phyloP scores from a whole-genome alignment of 1,140 invertebrate genomes.

The Theocolax elegans region DNA sequence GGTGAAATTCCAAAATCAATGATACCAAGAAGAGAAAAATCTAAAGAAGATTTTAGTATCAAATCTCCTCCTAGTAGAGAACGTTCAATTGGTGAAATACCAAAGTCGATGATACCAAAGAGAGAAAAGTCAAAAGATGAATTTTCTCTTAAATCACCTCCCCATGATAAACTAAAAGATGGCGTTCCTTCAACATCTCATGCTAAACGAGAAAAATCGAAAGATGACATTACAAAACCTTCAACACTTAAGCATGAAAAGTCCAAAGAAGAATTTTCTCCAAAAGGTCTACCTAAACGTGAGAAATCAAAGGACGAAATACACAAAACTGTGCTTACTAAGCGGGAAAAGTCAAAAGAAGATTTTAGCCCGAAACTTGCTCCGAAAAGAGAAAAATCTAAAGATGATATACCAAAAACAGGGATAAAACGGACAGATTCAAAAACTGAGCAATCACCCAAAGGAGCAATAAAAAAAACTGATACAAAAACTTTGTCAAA shows the following conservation, averaged over 20 bases:
- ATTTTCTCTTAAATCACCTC: background rate
- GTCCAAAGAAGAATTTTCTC: constrained; percentile 22
- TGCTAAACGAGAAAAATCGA: constrained; percentile 30
- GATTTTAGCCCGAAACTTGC: background rate
- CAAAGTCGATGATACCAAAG: background rate
- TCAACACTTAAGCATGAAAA: constrained; percentile 7
- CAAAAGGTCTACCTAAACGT: background rate
- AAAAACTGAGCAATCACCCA: constrained; percentile 11
- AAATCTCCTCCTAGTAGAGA: constrained; percentile 2
- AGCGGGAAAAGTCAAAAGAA: constrained; percentile 26
- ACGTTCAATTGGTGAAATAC: constrained; percentile 5
- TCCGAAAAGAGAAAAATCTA: constrained; percentile 30
- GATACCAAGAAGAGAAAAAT: background rate
- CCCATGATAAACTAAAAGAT: constrained; percentile 20
- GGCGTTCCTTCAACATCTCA: background rate
- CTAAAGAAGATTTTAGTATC: background rate
- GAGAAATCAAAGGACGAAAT: constrained; percentile 29
- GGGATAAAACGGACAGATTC: constrained; percentile 15
- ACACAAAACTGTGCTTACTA: constrained; percentile 8
- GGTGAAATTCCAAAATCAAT: constrained; percentile 25
- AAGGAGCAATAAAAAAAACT: background rate
- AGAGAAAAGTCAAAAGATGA: constrained; percentile 35
- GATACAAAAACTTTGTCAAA: background rate
- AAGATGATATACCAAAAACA: constrained; percentile 5
- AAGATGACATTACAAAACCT: constrained; percentile 6